Percentiles rank a stretch among this genome's conserved stretches.
Conservation (phyloP, 2,113 vertebrate genomes). For the Nansenia antarctica region DNA sequence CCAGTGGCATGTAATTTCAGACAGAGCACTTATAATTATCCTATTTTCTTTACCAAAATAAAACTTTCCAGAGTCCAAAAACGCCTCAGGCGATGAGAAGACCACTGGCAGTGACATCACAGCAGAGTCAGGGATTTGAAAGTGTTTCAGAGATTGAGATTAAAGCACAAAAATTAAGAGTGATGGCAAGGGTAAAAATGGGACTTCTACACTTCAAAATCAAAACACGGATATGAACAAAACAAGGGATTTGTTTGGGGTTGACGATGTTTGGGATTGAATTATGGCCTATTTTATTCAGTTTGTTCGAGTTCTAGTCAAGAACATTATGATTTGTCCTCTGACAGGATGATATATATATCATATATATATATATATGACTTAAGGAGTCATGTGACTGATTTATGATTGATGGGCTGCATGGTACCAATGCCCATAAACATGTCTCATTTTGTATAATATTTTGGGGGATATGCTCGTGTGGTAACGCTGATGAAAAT, state of each 20-base stretch:
- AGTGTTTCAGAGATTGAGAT: background rate
- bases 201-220: background rate
- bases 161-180: background rate
- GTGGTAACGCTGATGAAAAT: background rate
- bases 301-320: background rate
- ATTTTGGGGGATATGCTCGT: background rate
- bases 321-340: background rate
- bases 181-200: background rate
- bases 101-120: conserved; percentile 58
- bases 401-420: background rate
- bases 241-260: background rate
- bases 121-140: conserved; percentile 33
- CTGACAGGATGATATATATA: no score
- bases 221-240: conserved; percentile 10
- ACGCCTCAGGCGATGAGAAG: conserved; percentile 22
- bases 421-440: background rate
- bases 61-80: conserved; percentile 44
- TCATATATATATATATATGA: background rate
- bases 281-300: background rate
- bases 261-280: background rate
- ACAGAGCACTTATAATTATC: conserved; percentile 22
- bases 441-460: background rate
- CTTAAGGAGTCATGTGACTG: no score
- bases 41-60: conserved; percentile 41
- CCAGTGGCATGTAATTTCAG: conserved; percentile 1